These are phyloP conservation scores for Martes martes DNA, from an alignment of 2,113 vertebrate genomes.

Conservation along the genomic window DNA sequence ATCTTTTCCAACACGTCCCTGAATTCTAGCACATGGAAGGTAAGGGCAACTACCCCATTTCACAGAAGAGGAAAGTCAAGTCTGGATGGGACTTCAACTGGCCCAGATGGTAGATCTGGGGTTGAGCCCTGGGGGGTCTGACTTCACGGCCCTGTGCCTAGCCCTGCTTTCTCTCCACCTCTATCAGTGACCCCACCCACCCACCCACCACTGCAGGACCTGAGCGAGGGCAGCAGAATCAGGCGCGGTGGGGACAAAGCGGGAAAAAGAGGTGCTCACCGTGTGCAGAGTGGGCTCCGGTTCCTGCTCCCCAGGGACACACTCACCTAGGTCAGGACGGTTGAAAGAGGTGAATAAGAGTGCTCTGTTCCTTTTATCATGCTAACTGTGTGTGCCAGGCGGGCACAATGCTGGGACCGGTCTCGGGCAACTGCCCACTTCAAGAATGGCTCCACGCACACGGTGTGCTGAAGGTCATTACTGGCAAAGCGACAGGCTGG, in stretches of 20 bases:
- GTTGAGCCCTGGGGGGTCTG: neutral
- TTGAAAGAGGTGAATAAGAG: neutral
- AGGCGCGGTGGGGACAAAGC: rapidly evolving
- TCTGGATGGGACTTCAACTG: neutral
- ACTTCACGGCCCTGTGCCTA: neutral
- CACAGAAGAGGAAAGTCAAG: neutral
- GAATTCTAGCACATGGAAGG: neutral
- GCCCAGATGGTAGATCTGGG: neutral
- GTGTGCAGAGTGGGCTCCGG: neutral
- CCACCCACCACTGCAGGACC: neutral
- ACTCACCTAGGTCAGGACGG: conserved; percentile 82
- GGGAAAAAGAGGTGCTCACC: conserved; percentile 65
- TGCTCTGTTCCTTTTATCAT: neutral
- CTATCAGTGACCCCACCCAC: no score
- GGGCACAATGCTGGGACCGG: rapidly evolving
- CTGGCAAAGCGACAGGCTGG: neutral
- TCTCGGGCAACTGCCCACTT: neutral
- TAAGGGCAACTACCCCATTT: neutral
- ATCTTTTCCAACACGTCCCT: neutral
- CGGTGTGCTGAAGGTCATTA: neutral
- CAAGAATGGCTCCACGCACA: rapidly evolving
- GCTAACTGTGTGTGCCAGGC: rapidly evolving
- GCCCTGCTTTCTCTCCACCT: rapidly evolving
- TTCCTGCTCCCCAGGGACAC: conserved; percentile 83
- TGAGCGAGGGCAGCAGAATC: neutral